Evolutionary conservation across 2,888 invertebrate species (phyloP), one percentile per base, ranked within the genome.

Genomic region (Cerastoderma edule): DNA sequence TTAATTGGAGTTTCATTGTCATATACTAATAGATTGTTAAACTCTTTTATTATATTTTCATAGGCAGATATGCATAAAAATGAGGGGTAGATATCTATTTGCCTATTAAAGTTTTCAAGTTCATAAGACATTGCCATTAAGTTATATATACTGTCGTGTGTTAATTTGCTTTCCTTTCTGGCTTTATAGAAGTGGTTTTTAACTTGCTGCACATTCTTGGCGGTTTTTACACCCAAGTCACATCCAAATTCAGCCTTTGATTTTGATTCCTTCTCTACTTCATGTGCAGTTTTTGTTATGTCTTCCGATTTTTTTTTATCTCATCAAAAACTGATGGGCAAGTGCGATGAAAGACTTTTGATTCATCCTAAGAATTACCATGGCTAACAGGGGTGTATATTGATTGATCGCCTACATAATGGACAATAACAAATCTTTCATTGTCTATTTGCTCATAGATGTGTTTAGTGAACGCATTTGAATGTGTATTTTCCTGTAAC

Each of bases 11-110:
- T 28, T 2, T 33, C n/a, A 13, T n/a, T 19, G 33, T 60, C 33
- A 60, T 13, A n/a, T 13, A 30, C 33, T 60, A 60, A 33, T 16
- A 60, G n/a, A 32, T 60, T 24, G 22, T 60, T 73, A 39, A 73
- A 73, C 24, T 73, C 67, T 0, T 50, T 16, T 10, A 53, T 5
- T 3, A 67, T 57, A 46, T 72, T 60, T 0, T 56, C 28, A 22
- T 66, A 27, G 5, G 33, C 66, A 33, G 50, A 33, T 22, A 72
- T 48, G 22, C 66, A 67, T 2, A 67, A 33, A n/a, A 72, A 16
- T 5, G 72, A 57, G 1, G 72, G 72, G 32, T 48, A 66, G 1
- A 64, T 13, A 57, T 72, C 72, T 1, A 72, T 66, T 60, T 72
- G 67, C 28, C 48, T 10, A 32, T 60, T 60, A 28, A 60, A 33